These are phyloP conservation scores for Antigone vipio DNA, from an alignment of 2,113 vertebrate species.

Conservation along the genomic window DNA sequence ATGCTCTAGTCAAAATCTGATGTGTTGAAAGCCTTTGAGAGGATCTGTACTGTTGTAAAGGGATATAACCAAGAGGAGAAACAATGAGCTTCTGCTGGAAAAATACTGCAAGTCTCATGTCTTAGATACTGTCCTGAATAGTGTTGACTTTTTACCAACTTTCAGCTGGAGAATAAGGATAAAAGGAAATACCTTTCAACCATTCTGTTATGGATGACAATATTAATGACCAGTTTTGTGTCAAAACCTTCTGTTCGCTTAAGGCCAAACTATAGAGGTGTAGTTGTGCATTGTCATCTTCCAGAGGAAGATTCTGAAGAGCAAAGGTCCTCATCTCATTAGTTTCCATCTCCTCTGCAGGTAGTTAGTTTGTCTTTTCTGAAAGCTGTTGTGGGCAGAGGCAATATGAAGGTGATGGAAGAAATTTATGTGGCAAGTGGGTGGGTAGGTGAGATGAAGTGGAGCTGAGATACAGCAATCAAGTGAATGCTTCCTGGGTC, in stretches of 20 bases:
- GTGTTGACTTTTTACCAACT: not conserved
- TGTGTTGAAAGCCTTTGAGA: not conserved
- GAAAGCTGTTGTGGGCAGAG: not conserved
- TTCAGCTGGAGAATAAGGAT: not conserved
- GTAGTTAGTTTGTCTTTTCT: not conserved
- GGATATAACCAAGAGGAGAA: not conserved
- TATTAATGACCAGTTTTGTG: not conserved
- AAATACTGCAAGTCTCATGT: not conserved
- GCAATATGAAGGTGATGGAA: not conserved
- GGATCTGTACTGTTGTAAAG: not conserved
- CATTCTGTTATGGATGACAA: not conserved
- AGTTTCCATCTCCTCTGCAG: not conserved
- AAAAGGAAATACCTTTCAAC: not conserved
- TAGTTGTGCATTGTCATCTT: not conserved
- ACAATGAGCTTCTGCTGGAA: not conserved
- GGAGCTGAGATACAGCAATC: not conserved
- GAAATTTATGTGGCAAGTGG: not conserved
- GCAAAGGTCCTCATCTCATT: not conserved
- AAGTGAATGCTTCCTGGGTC: not conserved
- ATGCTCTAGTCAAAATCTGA: conserved; percentile 36
- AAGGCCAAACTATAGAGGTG: not conserved
- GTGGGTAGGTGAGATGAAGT: not conserved
- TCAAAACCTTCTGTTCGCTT: not conserved
- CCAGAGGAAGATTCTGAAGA: not conserved
- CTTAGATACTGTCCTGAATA: not conserved